These are phyloP conservation scores for Brenthis ino DNA, from an alignment of 2,888 invertebrate genomes.

Conservation along the genomic window DNA sequence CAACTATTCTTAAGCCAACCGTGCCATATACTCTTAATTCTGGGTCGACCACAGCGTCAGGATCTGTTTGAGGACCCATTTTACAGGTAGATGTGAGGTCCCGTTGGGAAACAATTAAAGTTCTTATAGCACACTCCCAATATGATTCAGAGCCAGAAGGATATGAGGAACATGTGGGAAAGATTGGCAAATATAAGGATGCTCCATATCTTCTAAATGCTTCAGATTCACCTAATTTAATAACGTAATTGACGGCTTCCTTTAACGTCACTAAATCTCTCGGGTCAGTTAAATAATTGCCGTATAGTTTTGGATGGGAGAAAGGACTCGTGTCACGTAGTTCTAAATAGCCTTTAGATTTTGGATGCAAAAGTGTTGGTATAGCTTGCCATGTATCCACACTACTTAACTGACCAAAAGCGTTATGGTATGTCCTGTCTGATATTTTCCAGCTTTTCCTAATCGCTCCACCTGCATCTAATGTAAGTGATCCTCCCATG, in stretches of 20 bases:
- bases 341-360: slow-evolving; percentile 86
- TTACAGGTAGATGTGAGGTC: slow-evolving; percentile 86
- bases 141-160: slow-evolving; percentile 84
- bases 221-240: slow-evolving; percentile 81
- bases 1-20: slow-evolving; percentile 84
- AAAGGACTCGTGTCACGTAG: slow-evolving; percentile 88
- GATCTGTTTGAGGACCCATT: slow-evolving; percentile 86
- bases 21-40: slow-evolving; percentile 85
- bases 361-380: slow-evolving; percentile 88
- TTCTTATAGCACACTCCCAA: slow-evolving; percentile 86
- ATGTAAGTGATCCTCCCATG: slow-evolving; percentile 83
- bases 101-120: slow-evolving; percentile 79
- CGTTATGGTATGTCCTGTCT: slow-evolving; percentile 79
- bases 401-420: slow-evolving; percentile 80
- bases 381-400: slow-evolving; percentile 85
- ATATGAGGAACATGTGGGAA: slow-evolving; percentile 77
- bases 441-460: slow-evolving; percentile 81
- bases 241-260: slow-evolving; percentile 83
- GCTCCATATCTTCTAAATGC: slow-evolving; percentile 83
- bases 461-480: slow-evolving; percentile 81
- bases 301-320: slow-evolving; percentile 88
- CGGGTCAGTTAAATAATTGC: slow-evolving; percentile 89
- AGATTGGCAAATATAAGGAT: slow-evolving; percentile 73
- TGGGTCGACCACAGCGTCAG: slow-evolving; percentile 85
- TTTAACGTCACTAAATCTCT: slow-evolving; percentile 83